These are phyloP conservation scores for Leptocoma aspasia DNA, from an alignment of 2,113 vertebrate genomes.

Conservation along the genomic window DNA sequence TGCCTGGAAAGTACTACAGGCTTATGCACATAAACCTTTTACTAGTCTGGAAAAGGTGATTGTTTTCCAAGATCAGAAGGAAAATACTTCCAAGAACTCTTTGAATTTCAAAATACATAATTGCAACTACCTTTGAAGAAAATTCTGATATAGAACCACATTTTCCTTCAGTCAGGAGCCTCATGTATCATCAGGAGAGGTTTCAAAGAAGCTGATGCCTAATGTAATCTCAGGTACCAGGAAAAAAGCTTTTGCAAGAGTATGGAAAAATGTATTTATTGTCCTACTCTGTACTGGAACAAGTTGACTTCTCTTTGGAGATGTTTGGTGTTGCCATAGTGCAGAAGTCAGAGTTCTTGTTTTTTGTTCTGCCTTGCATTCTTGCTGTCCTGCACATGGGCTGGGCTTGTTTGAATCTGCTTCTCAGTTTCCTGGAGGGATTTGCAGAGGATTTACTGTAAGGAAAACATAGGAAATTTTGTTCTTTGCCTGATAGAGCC, in stretches of 20 bases:
- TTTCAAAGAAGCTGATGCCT: neutral
- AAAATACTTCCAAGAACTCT: neutral
- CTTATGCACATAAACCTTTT: neutral
- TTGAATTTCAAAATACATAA: neutral
- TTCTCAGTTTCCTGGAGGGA: slow-evolving; percentile 5
- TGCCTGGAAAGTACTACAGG: neutral
- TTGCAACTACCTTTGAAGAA: neutral
- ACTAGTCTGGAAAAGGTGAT: neutral
- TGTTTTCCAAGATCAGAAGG: neutral
- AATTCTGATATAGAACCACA: accelerated
- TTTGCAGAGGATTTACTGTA: neutral
- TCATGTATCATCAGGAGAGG: neutral
- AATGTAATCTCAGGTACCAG: neutral
- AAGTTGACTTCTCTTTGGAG: neutral
- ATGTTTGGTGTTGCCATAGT: neutral
- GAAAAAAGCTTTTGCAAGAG: neutral
- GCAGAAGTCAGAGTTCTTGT: slow-evolving; percentile 27
- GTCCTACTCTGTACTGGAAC: neutral
- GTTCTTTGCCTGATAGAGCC: neutral
- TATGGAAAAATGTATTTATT: neutral
- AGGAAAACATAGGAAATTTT: neutral
- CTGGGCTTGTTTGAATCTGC: neutral
- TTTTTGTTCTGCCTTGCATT: slow-evolving; percentile 12
- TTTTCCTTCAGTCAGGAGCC: neutral
- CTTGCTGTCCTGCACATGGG: neutral